phyloP scores from a whole-genome alignment of 92 coral and sea anemone species.

The Paramuricea clavata region DNA sequence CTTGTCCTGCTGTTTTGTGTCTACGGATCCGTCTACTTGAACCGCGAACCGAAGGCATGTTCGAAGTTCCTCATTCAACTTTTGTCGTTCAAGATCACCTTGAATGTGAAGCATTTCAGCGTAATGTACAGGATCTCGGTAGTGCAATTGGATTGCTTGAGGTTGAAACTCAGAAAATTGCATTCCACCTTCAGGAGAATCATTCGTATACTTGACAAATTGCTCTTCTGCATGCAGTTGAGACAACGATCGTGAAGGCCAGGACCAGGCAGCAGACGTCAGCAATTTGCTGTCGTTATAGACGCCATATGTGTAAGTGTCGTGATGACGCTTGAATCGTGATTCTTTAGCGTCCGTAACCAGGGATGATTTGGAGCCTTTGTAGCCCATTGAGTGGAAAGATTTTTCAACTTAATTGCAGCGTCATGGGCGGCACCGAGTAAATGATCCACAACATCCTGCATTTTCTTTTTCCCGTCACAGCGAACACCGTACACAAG shows the following conservation, averaged over 20 bases:
- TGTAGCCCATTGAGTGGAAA: neutral
- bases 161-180: neutral
- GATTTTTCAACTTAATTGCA: neutral
- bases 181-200: neutral
- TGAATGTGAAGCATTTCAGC: neutral
- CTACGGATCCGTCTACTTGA: constrained; percentile 13
- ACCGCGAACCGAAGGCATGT: constrained; percentile 14
- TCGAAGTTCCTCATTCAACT: constrained; percentile 15
- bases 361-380: constrained; percentile 14
- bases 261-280: constrained; percentile 21
- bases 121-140: neutral
- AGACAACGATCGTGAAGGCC: constrained; percentile 1
- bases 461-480: neutral
- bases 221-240: constrained; percentile 9
- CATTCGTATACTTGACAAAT: neutral
- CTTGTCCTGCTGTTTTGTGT: constrained; percentile 14
- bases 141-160: constrained; percentile 5
- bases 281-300: constrained; percentile 28
- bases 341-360: neutral
- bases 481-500: neutral
- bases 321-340: neutral
- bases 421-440: neutral
- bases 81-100: constrained; percentile 10
- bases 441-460: neutral
- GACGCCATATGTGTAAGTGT: constrained; percentile 2